Conservation (phyloP, 2,113 vertebrate species). For the Origma solitaria region DNA sequence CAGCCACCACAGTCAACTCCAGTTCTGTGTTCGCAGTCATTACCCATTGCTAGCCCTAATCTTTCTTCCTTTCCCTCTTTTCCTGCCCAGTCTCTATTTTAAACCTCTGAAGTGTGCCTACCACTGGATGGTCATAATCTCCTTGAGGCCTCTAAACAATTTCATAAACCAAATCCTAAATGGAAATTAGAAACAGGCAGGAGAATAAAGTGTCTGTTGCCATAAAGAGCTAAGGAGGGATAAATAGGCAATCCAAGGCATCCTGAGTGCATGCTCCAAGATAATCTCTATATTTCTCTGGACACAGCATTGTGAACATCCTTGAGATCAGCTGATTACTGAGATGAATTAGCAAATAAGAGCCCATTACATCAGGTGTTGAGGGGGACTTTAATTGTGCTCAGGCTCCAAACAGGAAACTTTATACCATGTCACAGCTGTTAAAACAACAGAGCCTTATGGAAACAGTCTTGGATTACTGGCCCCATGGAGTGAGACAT, state of each 20-base stretch:
- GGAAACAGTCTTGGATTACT: slow-evolving; percentile 50
- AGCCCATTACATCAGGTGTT: slow-evolving; percentile 43
- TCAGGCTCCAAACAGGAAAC: slow-evolving; percentile 44
- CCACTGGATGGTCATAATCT: background rate
- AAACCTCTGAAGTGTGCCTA: background rate
- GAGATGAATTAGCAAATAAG: slow-evolving; percentile 36
- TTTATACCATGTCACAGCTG: slow-evolving; percentile 48
- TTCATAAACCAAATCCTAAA: slow-evolving; percentile 13
- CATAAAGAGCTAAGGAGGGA: background rate
- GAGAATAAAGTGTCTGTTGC: background rate
- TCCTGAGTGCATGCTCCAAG: background rate
- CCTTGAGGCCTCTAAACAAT: background rate
- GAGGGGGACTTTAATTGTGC: slow-evolving; percentile 30
- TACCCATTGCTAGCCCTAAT: background rate
- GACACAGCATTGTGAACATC: background rate
- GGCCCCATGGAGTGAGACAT: slow-evolving; percentile 29
- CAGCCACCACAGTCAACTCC: background rate
- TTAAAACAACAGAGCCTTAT: slow-evolving; percentile 39
- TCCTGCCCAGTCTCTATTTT: background rate
- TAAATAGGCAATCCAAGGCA: slow-evolving; percentile 17
- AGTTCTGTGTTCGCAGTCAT: background rate
- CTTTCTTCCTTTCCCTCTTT: background rate
- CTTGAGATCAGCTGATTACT: slow-evolving; percentile 1
- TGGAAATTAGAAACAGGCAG: background rate
- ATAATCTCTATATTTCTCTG: slow-evolving; percentile 13